Evolutionary conservation across 2,888 invertebrate genomes (phyloP).

Genomic region (Cremastinae sp.): DNA sequence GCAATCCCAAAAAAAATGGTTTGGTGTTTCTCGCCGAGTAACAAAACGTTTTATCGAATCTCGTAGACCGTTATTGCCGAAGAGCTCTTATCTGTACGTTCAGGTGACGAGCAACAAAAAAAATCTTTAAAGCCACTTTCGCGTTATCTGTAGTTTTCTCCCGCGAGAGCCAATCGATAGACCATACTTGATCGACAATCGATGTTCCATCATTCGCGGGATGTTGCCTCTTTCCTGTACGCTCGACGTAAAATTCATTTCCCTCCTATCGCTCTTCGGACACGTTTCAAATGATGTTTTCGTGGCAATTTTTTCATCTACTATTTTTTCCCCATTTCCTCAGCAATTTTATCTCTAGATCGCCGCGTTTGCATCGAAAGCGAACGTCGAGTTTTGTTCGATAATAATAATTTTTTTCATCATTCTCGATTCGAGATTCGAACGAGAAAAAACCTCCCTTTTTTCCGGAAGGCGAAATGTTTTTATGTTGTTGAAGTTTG

Average conservation of each 20-base stretch:
- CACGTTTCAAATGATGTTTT: slow-evolving; percentile 30
- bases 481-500: too few relatives aligned
- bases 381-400: slow-evolving; percentile 7
- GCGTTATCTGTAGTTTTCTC: slow-evolving; percentile 34
- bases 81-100: slow-evolving; percentile 47
- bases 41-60: slow-evolving; percentile 33
- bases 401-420: too few relatives aligned
- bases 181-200: slow-evolving; percentile 51
- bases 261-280: slow-evolving; percentile 38
- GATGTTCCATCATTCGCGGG: slow-evolving; percentile 33
- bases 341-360: slow-evolving; percentile 38
- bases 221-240: slow-evolving; percentile 15
- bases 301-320: neutral
- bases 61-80: neutral
- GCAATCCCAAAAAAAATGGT: too few relatives aligned
- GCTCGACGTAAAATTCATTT: slow-evolving; percentile 51
- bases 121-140: slow-evolving; percentile 12
- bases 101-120: slow-evolving; percentile 19
- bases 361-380: slow-evolving; percentile 30
- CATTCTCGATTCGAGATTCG: too few relatives aligned
- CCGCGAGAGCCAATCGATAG: slow-evolving; percentile 27
- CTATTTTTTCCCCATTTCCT: slow-evolving; percentile 8
- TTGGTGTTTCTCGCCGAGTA: too few relatives aligned
- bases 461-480: too few relatives aligned
- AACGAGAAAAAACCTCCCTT: too few relatives aligned